Evolutionary conservation across 2,888 invertebrate genomes (phyloP), one percentile per base, ranked within the genome.

Genomic region (Xiphydria camelus): DNA sequence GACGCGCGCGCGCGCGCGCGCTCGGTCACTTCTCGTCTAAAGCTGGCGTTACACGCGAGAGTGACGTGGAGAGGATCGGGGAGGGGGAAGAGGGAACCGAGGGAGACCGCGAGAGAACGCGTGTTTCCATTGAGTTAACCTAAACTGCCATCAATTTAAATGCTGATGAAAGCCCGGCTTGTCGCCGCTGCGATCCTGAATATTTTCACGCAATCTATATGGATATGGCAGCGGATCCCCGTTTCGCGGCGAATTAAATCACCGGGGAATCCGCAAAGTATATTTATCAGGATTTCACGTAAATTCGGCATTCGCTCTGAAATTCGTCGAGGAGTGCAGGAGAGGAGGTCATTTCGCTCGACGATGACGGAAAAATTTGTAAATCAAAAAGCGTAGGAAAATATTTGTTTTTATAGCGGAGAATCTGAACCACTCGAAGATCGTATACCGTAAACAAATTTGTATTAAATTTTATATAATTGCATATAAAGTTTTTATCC

Each of bases 281-380:
- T 61, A 61, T 66, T 68, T 64, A 64, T 65, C 59, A 57, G 55
- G 49, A 57, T 62, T 66, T 62, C 61, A 67, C 66, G 66, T 60
- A 64, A 67, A 68, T 66, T 52, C 50, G 26, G 9, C 29, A 14
- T 15, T 15, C 29, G 29, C 6, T 29, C 12, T 4, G n/a, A n/a
- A 29, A 29, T 29, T 29, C 15, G 29, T 12, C 29, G 14, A 5
- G 29, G 4, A 4, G n/a, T n/a, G n/a, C n/a, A n/a, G n/a, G n/a
- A n/a, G n/a, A n/a, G n/a, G n/a, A n/a, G n/a, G n/a, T n/a, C n/a
- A n/a, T n/a, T n/a, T n/a, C n/a, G n/a, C n/a, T n/a, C n/a, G n/a
- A n/a, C n/a, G n/a, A n/a, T n/a, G n/a, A n/a, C n/a, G n/a, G n/a
- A n/a, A n/a, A n/a, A n/a, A n/a, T n/a, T n/a, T n/a, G n/a, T n/a